Evolutionary conservation across 2,888 invertebrate genomes (phyloP).

Genomic region (Chrysotoxum bicinctum): DNA sequence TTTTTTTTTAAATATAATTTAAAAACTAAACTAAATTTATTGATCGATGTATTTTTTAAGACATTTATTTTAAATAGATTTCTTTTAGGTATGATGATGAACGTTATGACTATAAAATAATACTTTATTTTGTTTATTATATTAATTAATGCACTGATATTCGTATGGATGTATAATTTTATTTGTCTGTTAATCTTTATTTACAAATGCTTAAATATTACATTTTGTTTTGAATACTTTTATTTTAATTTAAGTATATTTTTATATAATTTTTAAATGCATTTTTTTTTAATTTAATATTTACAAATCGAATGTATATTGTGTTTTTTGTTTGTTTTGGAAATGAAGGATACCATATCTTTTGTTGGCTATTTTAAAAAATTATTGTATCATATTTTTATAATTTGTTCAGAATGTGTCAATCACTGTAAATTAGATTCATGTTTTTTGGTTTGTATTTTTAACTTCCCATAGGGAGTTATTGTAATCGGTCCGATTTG

Average conservation of each 20-base stretch:
- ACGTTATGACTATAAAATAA: slow-evolving; percentile 19
- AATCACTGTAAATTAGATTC: background rate
- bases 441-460: too few species aligned
- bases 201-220: background rate
- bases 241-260: background rate
- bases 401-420: background rate
- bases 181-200: background rate
- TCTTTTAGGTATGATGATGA: background rate
- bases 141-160: background rate
- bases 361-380: background rate
- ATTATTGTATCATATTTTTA: background rate
- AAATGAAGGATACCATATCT: background rate
- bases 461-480: too few species aligned
- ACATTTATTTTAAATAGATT: background rate
- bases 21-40: background rate
- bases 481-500: too few species aligned
- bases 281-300: background rate
- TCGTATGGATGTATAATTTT: background rate
- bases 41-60: background rate
- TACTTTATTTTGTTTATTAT: background rate
- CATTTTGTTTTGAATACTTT: background rate
- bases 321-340: background rate
- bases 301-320: background rate
- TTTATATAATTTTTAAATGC: background rate
- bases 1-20: background rate